Conservation (phyloP, 92 coral and sea anemone species). For the Palythoa grandiflora region DNA sequence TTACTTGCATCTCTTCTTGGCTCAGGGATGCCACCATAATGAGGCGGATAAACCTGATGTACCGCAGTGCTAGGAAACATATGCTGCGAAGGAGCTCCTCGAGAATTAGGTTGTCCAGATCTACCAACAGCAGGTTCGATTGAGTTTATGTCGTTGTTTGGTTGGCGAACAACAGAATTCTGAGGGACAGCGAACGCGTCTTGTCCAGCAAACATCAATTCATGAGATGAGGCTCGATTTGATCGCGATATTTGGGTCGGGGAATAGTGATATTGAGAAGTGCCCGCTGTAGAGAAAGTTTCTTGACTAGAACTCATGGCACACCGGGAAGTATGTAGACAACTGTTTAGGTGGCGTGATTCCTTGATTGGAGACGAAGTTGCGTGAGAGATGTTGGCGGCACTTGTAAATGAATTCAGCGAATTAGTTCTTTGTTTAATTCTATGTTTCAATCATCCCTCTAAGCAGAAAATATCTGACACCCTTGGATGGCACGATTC, state of each 20-base stretch:
- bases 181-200: slow-evolving; percentile 72
- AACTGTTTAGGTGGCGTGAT: slow-evolving; percentile 68
- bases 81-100: slow-evolving; percentile 77
- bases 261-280: slow-evolving; percentile 78
- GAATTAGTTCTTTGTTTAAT: slow-evolving; percentile 88
- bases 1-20: slow-evolving; percentile 86
- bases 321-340: slow-evolving; percentile 47
- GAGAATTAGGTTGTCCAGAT: slow-evolving; percentile 51
- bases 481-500: slow-evolving; percentile 69
- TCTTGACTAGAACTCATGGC: slow-evolving; percentile 89
- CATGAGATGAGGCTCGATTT: slow-evolving; percentile 86
- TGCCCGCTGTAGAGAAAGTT: slow-evolving; percentile 71
- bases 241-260: slow-evolving; percentile 84
- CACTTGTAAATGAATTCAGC: slow-evolving; percentile 80
- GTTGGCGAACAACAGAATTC: slow-evolving; percentile 77
- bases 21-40: slow-evolving; percentile 88
- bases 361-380: slow-evolving; percentile 57
- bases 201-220: slow-evolving; percentile 81
- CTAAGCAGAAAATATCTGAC: slow-evolving; percentile 66
- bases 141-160: slow-evolving; percentile 73
- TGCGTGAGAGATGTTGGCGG: slow-evolving; percentile 87
- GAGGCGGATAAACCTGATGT: slow-evolving; percentile 86
- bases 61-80: slow-evolving; percentile 91
- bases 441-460: slow-evolving; percentile 78
- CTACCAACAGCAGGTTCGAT: slow-evolving; percentile 72